Evolutionary conservation across 1,140 invertebrate genomes (phyloP).

Genomic region (Holotrichia oblita): DNA sequence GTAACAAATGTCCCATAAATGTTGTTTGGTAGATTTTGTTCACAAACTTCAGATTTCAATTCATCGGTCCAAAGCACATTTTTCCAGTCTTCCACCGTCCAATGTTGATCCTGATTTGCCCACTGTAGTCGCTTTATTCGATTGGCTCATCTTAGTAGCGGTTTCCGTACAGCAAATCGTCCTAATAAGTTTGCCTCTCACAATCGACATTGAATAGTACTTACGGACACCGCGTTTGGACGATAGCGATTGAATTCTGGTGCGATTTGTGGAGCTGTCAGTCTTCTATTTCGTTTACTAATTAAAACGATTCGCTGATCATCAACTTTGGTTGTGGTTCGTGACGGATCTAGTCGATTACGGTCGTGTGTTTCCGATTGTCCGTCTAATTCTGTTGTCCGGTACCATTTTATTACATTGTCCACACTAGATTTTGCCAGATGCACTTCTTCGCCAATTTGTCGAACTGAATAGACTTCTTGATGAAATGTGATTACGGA

Average conservation of each 20-base stretch:
- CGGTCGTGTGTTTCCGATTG: too few relatives aligned
- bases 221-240: neutral
- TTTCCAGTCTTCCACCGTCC: slow-evolving; percentile 47
- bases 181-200: slow-evolving; percentile 6
- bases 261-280: slow-evolving; percentile 38
- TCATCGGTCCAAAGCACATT: slow-evolving; percentile 51
- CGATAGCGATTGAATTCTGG: neutral
- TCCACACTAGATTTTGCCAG: neutral
- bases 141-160: slow-evolving; percentile 45
- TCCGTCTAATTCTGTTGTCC: too few relatives aligned
- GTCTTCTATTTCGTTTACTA: slow-evolving; percentile 38
- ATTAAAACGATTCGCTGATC: neutral
- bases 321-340: neutral
- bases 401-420: neutral
- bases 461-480: too few relatives aligned
- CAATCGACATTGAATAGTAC: slow-evolving; percentile 3
- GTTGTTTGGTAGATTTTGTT: too few relatives aligned
- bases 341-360: slow-evolving; percentile 16
- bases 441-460: neutral
- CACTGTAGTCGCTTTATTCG: slow-evolving; percentile 46
- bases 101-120: slow-evolving; percentile 47
- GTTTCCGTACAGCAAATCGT: slow-evolving; percentile 44
- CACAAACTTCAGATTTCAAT: slow-evolving; percentile 48
- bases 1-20: too few relatives aligned
- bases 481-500: too few relatives aligned